Evolutionary conservation across 2,113 vertebrate species (phyloP).

Genomic region (Cisticola juncidis): DNA sequence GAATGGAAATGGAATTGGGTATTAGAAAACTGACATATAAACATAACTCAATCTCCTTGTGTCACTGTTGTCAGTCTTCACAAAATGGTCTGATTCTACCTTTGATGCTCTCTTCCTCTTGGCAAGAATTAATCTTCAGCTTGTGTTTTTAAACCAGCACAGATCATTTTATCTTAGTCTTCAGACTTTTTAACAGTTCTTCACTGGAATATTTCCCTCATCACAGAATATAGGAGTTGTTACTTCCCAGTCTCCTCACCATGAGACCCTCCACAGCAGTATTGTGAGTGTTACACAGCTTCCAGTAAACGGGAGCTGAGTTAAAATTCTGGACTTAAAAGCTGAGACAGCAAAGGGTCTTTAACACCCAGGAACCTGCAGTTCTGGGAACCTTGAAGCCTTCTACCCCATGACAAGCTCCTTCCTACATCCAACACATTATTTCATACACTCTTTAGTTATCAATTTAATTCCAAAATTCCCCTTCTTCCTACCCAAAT

Average conservation of each 20-base stretch:
- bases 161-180: not conserved
- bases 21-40: not conserved
- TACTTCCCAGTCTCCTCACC: not conserved
- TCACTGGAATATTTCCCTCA: not conserved
- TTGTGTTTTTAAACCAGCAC: not conserved
- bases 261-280: not conserved
- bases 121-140: not conserved
- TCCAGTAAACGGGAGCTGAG: not conserved
- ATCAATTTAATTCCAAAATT: not conserved
- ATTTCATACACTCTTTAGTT: not conserved
- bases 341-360: not conserved
- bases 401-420: not conserved
- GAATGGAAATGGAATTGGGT: not conserved
- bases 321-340: not conserved
- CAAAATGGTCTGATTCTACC: not conserved
- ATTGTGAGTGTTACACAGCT: fast-evolving
- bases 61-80: not conserved
- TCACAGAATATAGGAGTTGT: not conserved
- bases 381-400: not conserved
- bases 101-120: not conserved
- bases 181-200: not conserved
- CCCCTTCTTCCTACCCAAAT: not conserved
- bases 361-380: not conserved
- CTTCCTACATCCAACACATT: not conserved
- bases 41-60: not conserved